Evolutionary conservation across 2,797 vertebrate species (phyloP).

Genomic region (Anisognathus igniventris): DNA sequence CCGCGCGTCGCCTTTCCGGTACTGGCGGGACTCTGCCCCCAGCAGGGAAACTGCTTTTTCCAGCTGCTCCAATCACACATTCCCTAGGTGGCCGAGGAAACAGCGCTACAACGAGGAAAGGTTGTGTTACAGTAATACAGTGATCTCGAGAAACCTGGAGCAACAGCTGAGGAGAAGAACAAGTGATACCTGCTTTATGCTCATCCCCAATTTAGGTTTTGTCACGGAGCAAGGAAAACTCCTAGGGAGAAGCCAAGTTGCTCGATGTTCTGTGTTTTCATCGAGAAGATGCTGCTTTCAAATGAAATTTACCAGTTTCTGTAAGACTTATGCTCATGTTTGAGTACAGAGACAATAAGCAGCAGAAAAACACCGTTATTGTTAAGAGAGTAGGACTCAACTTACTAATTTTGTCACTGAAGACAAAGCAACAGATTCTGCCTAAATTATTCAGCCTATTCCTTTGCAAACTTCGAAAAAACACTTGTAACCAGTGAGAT

Average conservation of each 20-base stretch:
- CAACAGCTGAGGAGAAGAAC: background rate
- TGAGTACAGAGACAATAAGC: background rate
- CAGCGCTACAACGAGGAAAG: background rate
- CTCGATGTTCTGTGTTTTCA: background rate
- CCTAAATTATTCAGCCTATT: background rate
- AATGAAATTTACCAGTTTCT: background rate
- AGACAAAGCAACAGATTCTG: background rate
- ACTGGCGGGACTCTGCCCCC: accelerated
- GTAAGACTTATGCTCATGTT: accelerated
- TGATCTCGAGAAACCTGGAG: too few species aligned
- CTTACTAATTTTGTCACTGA: background rate
- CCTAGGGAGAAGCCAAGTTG: background rate
- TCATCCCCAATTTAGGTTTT: too few species aligned
- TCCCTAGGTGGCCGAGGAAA: background rate
- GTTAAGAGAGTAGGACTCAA: background rate
- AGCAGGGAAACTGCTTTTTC: background rate
- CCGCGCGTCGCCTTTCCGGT: accelerated
- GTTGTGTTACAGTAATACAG: too few species aligned
- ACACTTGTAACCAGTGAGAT: background rate
- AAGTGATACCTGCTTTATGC: background rate
- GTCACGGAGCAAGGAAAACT: background rate
- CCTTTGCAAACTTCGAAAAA: background rate
- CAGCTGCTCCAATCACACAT: background rate
- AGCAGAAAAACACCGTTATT: background rate
- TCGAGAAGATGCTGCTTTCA: background rate